Conservation (phyloP, 2,113 vertebrate species). For the Mustela lutreola region DNA sequence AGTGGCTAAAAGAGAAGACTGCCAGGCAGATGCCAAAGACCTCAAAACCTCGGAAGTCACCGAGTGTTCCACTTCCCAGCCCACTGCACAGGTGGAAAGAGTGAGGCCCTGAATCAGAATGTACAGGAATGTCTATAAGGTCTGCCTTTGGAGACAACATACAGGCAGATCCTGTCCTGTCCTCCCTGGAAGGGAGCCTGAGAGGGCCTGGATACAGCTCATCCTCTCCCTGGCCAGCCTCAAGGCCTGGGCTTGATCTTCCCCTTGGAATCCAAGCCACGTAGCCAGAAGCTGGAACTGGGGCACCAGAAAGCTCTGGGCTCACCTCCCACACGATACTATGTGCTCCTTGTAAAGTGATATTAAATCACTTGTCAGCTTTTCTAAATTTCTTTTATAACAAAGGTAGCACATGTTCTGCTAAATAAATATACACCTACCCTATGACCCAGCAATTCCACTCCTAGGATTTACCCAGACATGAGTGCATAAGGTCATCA, state of each 20-base stretch:
- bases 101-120: background rate
- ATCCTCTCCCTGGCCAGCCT: too few relatives aligned
- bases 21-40: background rate
- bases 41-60: background rate
- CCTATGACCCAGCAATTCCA: background rate
- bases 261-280: background rate
- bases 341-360: background rate
- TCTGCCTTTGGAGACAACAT: background rate
- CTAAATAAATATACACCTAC: background rate
- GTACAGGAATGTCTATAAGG: background rate
- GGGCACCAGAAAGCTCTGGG: background rate
- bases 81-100: background rate
- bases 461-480: background rate
- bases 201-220: too few relatives aligned
- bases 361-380: background rate
- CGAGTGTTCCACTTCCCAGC: background rate
- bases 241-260: background rate
- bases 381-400: constrained; percentile 39
- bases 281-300: background rate
- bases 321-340: background rate
- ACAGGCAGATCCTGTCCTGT: background rate
- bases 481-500: background rate
- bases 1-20: background rate
- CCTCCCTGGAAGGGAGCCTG: background rate
- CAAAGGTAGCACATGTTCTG: background rate